Base-by-base conservation (phyloP, 1,140 invertebrate species). In the Lanistes nyassanus region DNA sequence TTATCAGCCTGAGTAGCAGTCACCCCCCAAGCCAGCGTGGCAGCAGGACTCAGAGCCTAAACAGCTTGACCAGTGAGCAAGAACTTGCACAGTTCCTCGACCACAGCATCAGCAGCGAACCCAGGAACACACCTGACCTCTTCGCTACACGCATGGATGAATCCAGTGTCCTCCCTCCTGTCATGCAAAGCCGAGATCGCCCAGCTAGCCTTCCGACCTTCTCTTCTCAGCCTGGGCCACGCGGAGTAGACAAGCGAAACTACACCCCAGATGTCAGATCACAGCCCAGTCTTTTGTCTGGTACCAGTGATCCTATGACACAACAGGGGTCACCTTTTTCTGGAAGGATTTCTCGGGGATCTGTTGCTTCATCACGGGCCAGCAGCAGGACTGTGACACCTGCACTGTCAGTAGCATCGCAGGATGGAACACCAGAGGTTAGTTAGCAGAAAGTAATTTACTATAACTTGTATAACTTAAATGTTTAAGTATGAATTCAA, bases 41-140 rank as follows among this genome's bases (percentile, higher is more conserved):
- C 11, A 81, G 79, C 55, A 51, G 73, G 47, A 51, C 76, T 7
- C 74, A 75, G 39, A 79, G 79, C 67, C 76, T 78, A 55, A 73
- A 56, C 53, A 79, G 82, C 21, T 76, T 84, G 1, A 84, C 79
- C 6, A 86, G 84, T 76, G 84, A 86, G 73, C 84, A 86, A 67
- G 84, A 86, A 78, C 75, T 86, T 34, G 75, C 80, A 23, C 81
- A 86, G 62, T 86, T 82, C 37, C 76, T 82, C 62, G 79, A 81
- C 53, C 42, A 60, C 34, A 58, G 39, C 39, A 76, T 39, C 69
- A 70, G 34, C 60, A 74, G 74, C 36, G 64, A 66, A 60, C 39
- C 64, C 51, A 29, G 39, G 6, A 36, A 47, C 36, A 11, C 65
- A 51, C n/a, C 58, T 36, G 37, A 16, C 7, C 29, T 34, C 34